These are phyloP conservation scores for Xiphophorus maculatus DNA, from an alignment of 2,113 vertebrate species.

Conservation along the genomic window DNA sequence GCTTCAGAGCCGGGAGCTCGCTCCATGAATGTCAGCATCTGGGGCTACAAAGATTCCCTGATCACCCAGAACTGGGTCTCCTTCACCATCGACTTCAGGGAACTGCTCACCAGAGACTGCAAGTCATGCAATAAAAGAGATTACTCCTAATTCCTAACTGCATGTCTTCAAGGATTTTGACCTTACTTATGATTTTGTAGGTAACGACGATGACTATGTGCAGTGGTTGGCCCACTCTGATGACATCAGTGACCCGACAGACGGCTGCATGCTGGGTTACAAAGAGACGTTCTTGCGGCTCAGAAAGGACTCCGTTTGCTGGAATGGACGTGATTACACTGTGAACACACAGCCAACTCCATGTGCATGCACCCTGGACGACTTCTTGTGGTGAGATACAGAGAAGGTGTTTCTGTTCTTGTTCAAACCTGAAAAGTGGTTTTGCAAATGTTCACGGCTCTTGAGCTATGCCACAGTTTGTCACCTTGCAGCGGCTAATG, in stretches of 20 bases:
- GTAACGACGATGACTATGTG: conserved; percentile 87
- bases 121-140: conserved; percentile 46
- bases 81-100: conserved; percentile 91
- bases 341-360: conserved; percentile 83
- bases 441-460: too few species aligned
- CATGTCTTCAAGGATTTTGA: not conserved
- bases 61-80: conserved; percentile 87
- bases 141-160: not conserved
- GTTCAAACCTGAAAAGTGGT: not conserved
- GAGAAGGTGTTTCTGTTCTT: not conserved
- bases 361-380: conserved; percentile 89
- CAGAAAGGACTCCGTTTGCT: conserved; percentile 89
- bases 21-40: conserved; percentile 93
- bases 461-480: not conserved
- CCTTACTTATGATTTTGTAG: conserved; percentile 57
- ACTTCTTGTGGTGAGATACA: conserved; percentile 88
- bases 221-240: conserved; percentile 94
- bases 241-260: conserved; percentile 84
- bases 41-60: conserved; percentile 86
- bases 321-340: conserved; percentile 87
- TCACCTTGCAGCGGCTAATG: not conserved
- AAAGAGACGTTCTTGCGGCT: conserved; percentile 90
- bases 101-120: conserved; percentile 90
- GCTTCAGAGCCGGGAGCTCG: conserved; percentile 91
- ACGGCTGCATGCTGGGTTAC: conserved; percentile 95